Evolutionary conservation across 2,113 vertebrate species (phyloP).

Genomic region (Sclerurus mexicanus): DNA sequence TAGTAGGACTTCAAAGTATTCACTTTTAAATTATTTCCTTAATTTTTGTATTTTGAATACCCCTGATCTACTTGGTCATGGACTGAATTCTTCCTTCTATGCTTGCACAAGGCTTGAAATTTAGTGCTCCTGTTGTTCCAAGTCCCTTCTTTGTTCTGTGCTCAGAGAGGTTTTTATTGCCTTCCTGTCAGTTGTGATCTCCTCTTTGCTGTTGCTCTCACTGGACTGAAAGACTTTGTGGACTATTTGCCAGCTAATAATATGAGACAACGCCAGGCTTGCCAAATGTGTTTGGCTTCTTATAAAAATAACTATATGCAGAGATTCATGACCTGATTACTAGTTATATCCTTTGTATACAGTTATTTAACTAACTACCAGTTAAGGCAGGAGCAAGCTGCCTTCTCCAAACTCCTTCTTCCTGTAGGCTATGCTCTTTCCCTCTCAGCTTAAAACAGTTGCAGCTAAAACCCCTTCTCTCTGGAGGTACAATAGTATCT

Average conservation of each 20-base stretch:
- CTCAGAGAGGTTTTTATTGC: slow-evolving; percentile 3
- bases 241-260: slow-evolving; percentile 5
- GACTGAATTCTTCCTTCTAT: background rate
- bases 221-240: background rate
- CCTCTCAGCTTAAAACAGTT: background rate
- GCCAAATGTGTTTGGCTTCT: background rate
- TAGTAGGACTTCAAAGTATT: background rate
- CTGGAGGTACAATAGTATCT: background rate
- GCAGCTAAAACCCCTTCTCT: background rate
- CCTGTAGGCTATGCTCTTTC: background rate
- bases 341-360: background rate
- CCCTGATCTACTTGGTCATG: background rate
- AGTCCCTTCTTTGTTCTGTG: background rate
- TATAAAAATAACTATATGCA: background rate
- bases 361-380: background rate
- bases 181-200: background rate
- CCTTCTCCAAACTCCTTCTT: background rate
- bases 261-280: background rate
- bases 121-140: background rate
- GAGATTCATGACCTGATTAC: slow-evolving; percentile 5
- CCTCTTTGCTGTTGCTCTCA: background rate
- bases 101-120: background rate
- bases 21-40: background rate
- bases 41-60: background rate
- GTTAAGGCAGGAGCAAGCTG: background rate